phyloP scores from a whole-genome alignment of 2,888 invertebrate genomes.

The Heliconius hortense region DNA sequence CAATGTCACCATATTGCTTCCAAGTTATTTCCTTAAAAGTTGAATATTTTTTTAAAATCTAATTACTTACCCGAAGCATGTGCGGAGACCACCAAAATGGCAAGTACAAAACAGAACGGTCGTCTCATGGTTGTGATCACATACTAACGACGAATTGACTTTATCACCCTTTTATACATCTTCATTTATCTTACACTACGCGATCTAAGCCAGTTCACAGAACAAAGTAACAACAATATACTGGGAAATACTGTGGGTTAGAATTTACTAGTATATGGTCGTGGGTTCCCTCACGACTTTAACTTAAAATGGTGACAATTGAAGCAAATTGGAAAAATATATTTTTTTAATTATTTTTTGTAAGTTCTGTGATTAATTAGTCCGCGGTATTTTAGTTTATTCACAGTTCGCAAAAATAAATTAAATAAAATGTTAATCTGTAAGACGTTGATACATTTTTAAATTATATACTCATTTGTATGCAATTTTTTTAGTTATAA shows the following conservation, averaged over 20 bases:
- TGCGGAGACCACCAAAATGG: slow-evolving; percentile 46
- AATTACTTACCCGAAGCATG: slow-evolving; percentile 48
- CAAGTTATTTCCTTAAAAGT: not conserved
- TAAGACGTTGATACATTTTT: not conserved
- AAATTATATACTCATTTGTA: not conserved
- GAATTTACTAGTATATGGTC: slow-evolving; percentile 33
- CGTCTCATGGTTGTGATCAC: slow-evolving; percentile 58
- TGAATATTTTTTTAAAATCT: not conserved
- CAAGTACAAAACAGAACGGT: slow-evolving; percentile 52
- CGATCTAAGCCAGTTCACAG: slow-evolving; percentile 59
- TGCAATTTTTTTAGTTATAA: slow-evolving; percentile 5
- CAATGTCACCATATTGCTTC: not conserved
- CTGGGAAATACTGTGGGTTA: slow-evolving; percentile 53
- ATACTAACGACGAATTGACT: slow-evolving; percentile 41
- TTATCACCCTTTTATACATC: slow-evolving; percentile 69
- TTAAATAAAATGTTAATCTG: not conserved
- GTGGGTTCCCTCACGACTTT: slow-evolving; percentile 29
- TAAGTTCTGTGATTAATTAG: not conserved
- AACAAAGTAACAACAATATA: slow-evolving; percentile 50
- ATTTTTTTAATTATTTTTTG: not conserved
- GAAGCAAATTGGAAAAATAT: not conserved
- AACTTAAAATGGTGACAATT: slow-evolving; percentile 1
- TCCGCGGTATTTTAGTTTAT: not conserved
- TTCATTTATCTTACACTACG: slow-evolving; percentile 54
- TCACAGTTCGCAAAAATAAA: not conserved